These are phyloP conservation scores for Sebastes hubbsi DNA, from an alignment of 2,797 vertebrate species.

Conservation along the genomic window DNA sequence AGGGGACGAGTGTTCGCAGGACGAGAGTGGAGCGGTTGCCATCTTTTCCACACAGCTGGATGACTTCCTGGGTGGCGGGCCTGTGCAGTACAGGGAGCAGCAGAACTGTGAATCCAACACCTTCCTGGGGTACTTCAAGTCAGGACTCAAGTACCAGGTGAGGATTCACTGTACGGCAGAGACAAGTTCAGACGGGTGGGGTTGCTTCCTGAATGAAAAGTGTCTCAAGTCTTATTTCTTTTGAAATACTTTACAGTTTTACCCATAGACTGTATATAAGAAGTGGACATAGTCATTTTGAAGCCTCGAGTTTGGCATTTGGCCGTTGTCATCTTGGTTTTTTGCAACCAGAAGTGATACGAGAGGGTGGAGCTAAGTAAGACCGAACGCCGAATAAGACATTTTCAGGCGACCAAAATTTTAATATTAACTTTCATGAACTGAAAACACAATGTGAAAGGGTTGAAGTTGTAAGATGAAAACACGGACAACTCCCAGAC, in stretches of 20 bases:
- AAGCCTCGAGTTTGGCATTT: no score
- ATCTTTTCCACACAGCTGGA: slow-evolving; percentile 96
- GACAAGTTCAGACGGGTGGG: background rate
- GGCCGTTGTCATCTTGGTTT: no score
- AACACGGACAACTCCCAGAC: no score
- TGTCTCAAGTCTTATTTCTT: background rate
- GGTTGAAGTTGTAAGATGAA: no score
- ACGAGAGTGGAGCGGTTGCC: slow-evolving; percentile 92
- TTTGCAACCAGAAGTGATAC: no score
- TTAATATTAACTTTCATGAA: no score
- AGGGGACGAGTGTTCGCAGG: slow-evolving; percentile 94
- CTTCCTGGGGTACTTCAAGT: slow-evolving; percentile 94
- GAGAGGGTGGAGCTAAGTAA: no score
- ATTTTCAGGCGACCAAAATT: no score
- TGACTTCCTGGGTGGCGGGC: slow-evolving; percentile 89
- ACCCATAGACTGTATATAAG: no score
- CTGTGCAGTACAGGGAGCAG: slow-evolving; percentile 91
- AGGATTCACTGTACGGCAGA: slow-evolving; percentile 12
- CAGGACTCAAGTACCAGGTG: slow-evolving; percentile 94
- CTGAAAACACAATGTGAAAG: no score
- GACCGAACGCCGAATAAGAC: no score
- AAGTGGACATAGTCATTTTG: no score
- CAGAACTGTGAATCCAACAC: slow-evolving; percentile 89
- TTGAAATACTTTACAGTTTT: background rate
- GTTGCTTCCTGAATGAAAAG: background rate